Evolutionary conservation across 2,797 vertebrate species (phyloP), one percentile per base, ranked within the genome.

Genomic region (Poecilia picta): DNA sequence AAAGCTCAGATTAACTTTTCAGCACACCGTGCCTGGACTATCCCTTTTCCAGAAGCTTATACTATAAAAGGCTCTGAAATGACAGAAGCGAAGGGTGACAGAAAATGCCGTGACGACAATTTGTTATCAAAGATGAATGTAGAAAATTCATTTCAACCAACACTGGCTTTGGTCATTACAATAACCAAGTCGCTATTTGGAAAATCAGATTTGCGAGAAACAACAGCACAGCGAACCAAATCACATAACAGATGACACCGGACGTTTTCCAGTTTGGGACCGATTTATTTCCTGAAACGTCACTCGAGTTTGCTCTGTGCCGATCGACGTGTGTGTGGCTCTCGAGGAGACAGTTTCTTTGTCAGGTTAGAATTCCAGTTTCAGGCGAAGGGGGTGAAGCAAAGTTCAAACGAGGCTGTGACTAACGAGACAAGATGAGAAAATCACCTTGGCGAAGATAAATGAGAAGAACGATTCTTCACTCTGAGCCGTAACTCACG

Each of bases 1-100:
- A 64, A 88, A 81, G 85, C 78, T 79, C 62, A 88, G 86, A 93
- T 88, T 87, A 91, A 89, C 92, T 92, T 92, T 92, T 59, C 82
- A 70, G 25, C 55, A 31, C 81, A 73, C 47, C 11, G 2, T 49
- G 75, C 77, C 51, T 83, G 75, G 31, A 78, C 83, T 75, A 75
- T 73, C 80, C 78, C 28, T 51, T 79, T 81, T 89, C 71, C 68
- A 82, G 51, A 5, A 2, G 79, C 78, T 62, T 62, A 16, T 62
- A 41, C 39, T 41, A 62, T 31, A 33, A 62, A 31, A 62, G 28
- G 12, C 5, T 62, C 57, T 28, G 57, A 59, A 59, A 16, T 59
- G 53, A 91, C 89, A 85, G 28, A 79, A 84, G 89, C 89, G 77
- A 74, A 18, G 0, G 59, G 49, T 8, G 49, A 36, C n/a, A 16